These are phyloP conservation scores for Rhadinocentrus ornatus DNA, from an alignment of 2,797 vertebrate species.

Conservation along the genomic window DNA sequence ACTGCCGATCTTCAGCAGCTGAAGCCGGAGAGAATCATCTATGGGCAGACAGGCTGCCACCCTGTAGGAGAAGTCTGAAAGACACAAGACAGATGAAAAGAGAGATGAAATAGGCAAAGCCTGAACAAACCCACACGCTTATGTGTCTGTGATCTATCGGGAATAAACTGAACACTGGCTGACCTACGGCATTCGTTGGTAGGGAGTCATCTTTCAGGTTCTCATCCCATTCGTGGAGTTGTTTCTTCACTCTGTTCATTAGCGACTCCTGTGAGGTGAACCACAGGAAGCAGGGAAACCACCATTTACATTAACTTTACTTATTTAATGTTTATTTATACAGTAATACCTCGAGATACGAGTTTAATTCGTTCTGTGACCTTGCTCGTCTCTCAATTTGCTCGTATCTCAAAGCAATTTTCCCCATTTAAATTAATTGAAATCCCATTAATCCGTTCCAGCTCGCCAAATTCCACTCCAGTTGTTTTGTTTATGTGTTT, in stretches of 20 bases:
- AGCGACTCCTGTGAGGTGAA: slow-evolving; percentile 82
- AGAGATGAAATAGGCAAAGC: slow-evolving; percentile 41
- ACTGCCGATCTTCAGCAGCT: slow-evolving; percentile 95
- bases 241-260: slow-evolving; percentile 96
- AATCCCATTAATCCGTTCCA: no score
- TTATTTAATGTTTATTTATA: slow-evolving; percentile 26
- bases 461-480: no score
- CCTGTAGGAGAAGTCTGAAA: slow-evolving; percentile 96
- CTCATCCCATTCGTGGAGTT: slow-evolving; percentile 98
- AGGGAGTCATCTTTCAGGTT: slow-evolving; percentile 97
- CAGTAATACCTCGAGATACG: no score
- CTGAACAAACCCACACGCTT: not conserved
- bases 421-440: no score
- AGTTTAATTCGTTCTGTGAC: no score
- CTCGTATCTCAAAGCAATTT: no score
- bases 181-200: slow-evolving; percentile 94
- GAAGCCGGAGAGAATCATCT: slow-evolving; percentile 92
- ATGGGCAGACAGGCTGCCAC: slow-evolving; percentile 98
- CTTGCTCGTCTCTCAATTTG: no score
- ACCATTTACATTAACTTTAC: slow-evolving; percentile 33
- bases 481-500: no score
- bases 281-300: slow-evolving; percentile 20
- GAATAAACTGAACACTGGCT: slow-evolving; percentile 43
- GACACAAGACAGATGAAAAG: slow-evolving; percentile 35
- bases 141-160: slow-evolving; percentile 25